These are phyloP conservation scores for Perdita meconis DNA, from an alignment of 2,888 invertebrate species.

Conservation along the genomic window DNA sequence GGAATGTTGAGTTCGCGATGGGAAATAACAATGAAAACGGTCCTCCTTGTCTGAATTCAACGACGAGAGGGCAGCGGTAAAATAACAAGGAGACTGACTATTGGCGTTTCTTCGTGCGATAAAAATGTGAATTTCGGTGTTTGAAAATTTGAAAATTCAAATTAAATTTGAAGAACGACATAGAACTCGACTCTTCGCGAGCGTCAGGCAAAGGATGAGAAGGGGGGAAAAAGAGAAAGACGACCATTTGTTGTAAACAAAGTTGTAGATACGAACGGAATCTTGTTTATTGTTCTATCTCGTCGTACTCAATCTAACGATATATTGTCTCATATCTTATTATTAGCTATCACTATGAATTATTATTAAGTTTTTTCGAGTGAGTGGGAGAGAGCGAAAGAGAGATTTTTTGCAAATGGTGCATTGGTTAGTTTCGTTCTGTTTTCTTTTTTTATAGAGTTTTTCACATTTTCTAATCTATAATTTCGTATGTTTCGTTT, in stretches of 20 bases:
- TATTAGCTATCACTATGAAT: slow-evolving; percentile 71
- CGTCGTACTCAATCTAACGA: slow-evolving; percentile 65
- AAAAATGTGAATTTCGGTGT: not conserved
- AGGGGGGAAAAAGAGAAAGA: slow-evolving; percentile 29
- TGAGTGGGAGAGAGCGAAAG: slow-evolving; percentile 24
- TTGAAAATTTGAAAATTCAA: not conserved
- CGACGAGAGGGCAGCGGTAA: not conserved
- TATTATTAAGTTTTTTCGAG: slow-evolving; percentile 69
- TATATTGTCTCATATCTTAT: slow-evolving; percentile 63
- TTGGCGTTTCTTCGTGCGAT: not conserved
- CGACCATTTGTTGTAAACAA: slow-evolving; percentile 63
- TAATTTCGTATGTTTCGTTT: slow-evolving; percentile 12
- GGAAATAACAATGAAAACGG: not conserved
- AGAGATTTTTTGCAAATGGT: slow-evolving; percentile 76
- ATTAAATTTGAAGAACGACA: not conserved
- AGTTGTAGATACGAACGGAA: slow-evolving; percentile 77
- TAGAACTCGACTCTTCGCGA: too few species aligned
- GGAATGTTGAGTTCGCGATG: not conserved
- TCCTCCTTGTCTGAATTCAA: not conserved
- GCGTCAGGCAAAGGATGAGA: slow-evolving; percentile 1
- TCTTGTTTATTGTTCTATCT: slow-evolving; percentile 74
- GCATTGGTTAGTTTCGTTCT: slow-evolving; percentile 72
- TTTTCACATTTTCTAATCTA: slow-evolving; percentile 43
- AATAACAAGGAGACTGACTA: not conserved
- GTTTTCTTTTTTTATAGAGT: slow-evolving; percentile 45